Base-by-base conservation (phyloP, 1,140 invertebrate species). In the Magallana ariakensis region DNA sequence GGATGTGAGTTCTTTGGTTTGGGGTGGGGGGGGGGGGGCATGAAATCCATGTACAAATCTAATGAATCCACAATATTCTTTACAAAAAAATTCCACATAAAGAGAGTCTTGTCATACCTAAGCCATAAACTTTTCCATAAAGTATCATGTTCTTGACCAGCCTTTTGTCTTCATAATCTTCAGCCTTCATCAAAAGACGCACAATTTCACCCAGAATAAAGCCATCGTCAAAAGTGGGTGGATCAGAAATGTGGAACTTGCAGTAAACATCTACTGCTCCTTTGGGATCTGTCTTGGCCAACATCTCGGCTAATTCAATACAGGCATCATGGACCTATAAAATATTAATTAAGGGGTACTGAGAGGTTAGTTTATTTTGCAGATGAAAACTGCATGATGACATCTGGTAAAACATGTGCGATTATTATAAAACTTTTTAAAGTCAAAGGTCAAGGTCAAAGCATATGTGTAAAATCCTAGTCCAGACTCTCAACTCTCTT, bases 171-270 rank as follows among this genome's bases (percentile, higher is more conserved):
- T 94, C 94, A 91, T 90, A 94, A 84, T 93, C 92, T 88, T 94
- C 93, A n/a, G 86, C 87, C 60, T 94, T 94, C 89, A 94, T 93
- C 84, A 94, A 84, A n/a, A 94, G 89, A 5, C 93, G 88, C 0
- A 94, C 91, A 87, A 94, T 94, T 70, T 94, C 94, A 33, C 94
- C 93, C 88, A 93, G 92, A 26, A 94, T 94, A 86, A 92, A 94
- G 10, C 93, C 94, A 92, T 94, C 94, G 87, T 94, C 93, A 91
- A 94, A 94, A 1, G 92, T 89, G 7, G 93, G 93, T 16, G 92
- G 90, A 9, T 94, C 93, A n/a, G 93, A 91, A n/a, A 94, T 88
- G 7, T 93, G 94, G 86, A 94, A 94, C 81, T 93, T 93, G 86
- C 89, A 88, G 81, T 94, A 94, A 2, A 94, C 90, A 89, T 94